phyloP scores from a whole-genome alignment of 1,140 invertebrate genomes.

The Procambarus virginalis region DNA sequence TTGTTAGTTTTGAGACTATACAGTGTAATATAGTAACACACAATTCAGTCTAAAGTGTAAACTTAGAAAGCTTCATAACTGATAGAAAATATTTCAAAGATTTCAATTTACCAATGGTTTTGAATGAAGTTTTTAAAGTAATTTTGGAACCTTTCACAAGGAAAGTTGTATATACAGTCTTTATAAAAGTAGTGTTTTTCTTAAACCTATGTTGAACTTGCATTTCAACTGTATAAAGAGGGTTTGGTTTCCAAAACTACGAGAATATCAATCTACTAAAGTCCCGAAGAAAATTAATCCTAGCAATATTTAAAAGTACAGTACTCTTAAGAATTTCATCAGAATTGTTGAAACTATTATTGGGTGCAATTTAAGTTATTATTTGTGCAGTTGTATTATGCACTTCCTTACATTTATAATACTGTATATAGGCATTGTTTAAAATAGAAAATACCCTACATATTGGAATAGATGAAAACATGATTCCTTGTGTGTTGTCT shows the following conservation, averaged over 20 bases:
- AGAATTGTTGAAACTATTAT: not conserved
- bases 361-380: not conserved
- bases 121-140: not conserved
- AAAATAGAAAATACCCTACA: not conserved
- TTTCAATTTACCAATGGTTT: not conserved
- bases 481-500: constrained; percentile 1
- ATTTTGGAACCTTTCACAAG: not conserved
- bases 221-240: not conserved
- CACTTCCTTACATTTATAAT: not conserved
- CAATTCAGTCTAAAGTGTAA: not conserved
- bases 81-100: not conserved
- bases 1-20: not conserved
- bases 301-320: constrained; percentile 1
- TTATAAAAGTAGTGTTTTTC: not conserved
- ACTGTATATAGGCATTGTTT: not conserved
- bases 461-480: not conserved
- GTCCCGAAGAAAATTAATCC: not conserved
- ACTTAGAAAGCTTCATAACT: not conserved
- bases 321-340: not conserved
- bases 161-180: not conserved
- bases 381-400: not conserved
- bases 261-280: not conserved
- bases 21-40: not conserved
- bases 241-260: not conserved
- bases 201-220: not conserved